These are phyloP conservation scores for Cephalotes varians DNA, from an alignment of 2,888 invertebrate genomes.

Conservation along the genomic window DNA sequence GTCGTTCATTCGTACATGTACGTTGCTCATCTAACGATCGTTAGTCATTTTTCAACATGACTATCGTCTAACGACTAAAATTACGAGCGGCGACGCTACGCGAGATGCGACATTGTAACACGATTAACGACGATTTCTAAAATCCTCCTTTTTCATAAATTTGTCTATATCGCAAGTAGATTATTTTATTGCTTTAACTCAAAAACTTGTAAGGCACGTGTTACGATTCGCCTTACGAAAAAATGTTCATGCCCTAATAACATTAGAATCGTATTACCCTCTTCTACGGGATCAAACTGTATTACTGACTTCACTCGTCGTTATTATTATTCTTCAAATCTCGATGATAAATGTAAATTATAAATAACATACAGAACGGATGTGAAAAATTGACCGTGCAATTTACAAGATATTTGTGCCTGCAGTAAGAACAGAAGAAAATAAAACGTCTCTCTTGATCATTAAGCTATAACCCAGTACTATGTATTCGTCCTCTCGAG, in stretches of 20 bases:
- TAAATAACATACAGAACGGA: conserved; percentile 2
- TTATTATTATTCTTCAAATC: conserved; percentile 14
- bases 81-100: conserved; percentile 29
- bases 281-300: conserved; percentile 21
- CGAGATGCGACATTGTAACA: neutral
- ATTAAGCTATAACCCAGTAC: conserved; percentile 12
- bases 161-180: conserved; percentile 19
- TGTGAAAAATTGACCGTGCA: conserved; percentile 10
- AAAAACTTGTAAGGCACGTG: conserved; percentile 33
- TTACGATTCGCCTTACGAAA: conserved; percentile 37
- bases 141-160: conserved; percentile 13
- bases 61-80: conserved; percentile 33
- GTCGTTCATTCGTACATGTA: conserved; percentile 40
- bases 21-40: conserved; percentile 38
- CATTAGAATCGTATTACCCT: conserved; percentile 13
- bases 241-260: conserved; percentile 20
- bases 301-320: neutral
- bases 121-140: neutral
- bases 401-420: conserved; percentile 30
- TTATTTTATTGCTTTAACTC: conserved; percentile 33
- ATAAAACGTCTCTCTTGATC: conserved; percentile 13
- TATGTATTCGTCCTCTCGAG: neutral
- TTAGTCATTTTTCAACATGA: neutral
- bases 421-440: conserved; percentile 14
- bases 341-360: conserved; percentile 8